Conservation (phyloP, 1,140 invertebrate genomes). For the Apis mellifera region Amel_HAv3.1 CM009939.2:6912001-6912500, state of each 20-base stretch:
- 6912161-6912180: neutral
- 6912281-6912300: neutral
- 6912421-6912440: neutral
- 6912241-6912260: neutral
- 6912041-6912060: too few species aligned
- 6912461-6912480: neutral
- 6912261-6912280: too few species aligned
- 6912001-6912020: too few species aligned
- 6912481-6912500: neutral
- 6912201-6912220: neutral
- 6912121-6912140: too few species aligned
- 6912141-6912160: too few species aligned
- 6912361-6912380: neutral
- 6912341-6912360: neutral
- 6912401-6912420: neutral
- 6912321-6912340: neutral
- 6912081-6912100: too few species aligned
- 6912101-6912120: too few species aligned
- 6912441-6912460: neutral
- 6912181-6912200: neutral
- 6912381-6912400: neutral
- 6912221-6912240: neutral
- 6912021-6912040: too few species aligned
- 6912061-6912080: too few species aligned
- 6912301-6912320: too few species aligned